Base-by-base conservation (phyloP, 2,797 vertebrate species). In the Monodelphis domestica region DNA sequence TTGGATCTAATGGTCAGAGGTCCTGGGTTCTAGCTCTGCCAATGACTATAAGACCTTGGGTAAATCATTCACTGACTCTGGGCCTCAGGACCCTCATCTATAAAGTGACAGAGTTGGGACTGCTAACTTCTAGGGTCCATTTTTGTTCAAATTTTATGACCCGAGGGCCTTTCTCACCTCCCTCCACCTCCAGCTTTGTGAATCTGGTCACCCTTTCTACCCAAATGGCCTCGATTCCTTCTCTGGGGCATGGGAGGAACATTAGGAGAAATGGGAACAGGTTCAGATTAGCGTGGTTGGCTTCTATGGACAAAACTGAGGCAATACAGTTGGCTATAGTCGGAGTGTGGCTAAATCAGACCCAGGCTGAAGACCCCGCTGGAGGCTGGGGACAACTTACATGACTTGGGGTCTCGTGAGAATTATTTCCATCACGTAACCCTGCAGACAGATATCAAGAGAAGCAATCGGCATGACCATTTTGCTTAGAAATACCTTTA, bases 401-500 rank as follows among this genome's bases (percentile, higher is more conserved):
- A 93, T 94, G 88, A n/a, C 54, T 28, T n/a, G 33, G 1, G 88
- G 54, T 95, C 87, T 93, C 89, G 95, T 59, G 59, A 88, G 24
- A 52, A 88, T 52, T 33, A n/a, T 53, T 52, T 53, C 53, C 88
- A 45, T 91, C 87, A 38, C 0, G 5, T 57, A 38, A 89, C 92
- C 91, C 94, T 90, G 53, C 70, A 59, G 33, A 91, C 91, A 95
- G 70, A 90, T 51, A 91, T 78, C 0, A 51, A 97, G 97, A 97
- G 97, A 97, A 95, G 94, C 97, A 98, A 98, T 97, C 96, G 96
- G 95, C 97, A 97, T 98, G 98, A 98, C 98, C 98, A 98, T 97
- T 99, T 98, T 99, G 99, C 98, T 98, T 98, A 99, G 98, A 98
- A 99, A 99, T 98, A 98, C 98, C 98, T 99, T 98, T 99, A 99